A percentile compares a stretch with the other conserved stretches of the same genome.
Conservation (phyloP, 2,113 vertebrate genomes). For the Vimba vimba region DNA sequence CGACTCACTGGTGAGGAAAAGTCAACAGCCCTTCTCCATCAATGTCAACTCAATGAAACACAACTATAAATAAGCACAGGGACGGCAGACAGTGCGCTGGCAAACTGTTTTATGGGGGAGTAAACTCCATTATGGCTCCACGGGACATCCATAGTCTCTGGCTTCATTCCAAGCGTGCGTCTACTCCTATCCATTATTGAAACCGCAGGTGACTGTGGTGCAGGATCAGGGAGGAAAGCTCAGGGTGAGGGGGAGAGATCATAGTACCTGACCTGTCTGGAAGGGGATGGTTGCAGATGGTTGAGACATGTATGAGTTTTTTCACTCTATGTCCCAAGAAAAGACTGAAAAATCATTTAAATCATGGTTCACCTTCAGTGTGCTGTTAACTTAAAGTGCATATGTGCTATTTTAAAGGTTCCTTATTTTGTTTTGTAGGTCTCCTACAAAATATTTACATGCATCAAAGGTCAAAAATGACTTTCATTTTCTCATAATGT, state of each 20-base stretch:
- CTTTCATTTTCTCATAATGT: too few species aligned
- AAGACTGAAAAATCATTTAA: background rate
- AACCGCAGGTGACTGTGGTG: slow-evolving; percentile 28
- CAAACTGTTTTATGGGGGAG: slow-evolving; percentile 38
- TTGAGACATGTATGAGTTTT: background rate
- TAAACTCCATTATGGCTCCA: slow-evolving; percentile 48
- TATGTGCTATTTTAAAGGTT: too few species aligned
- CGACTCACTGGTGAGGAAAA: slow-evolving; percentile 35
- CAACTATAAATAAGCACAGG: slow-evolving; percentile 48
- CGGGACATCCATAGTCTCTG: slow-evolving; percentile 40
- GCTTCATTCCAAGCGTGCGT: slow-evolving; percentile 46
- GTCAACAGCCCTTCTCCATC: slow-evolving; percentile 55
- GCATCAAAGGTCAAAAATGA: too few species aligned
- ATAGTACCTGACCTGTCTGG: background rate
- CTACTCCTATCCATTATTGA: slow-evolving; percentile 46
- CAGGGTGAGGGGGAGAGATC: slow-evolving; percentile 20
- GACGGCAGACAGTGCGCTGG: slow-evolving; percentile 42
- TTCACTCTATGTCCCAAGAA: background rate
- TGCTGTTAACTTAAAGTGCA: background rate
- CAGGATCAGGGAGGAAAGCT: slow-evolving; percentile 6
- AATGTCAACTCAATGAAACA: slow-evolving; percentile 50
- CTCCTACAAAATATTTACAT: too few species aligned
- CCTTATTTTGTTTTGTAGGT: too few species aligned
- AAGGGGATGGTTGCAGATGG: slow-evolving; percentile 1
- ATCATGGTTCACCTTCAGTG: background rate